A percentile compares a stretch with the other conserved stretches of the same genome.
Evolutionary conservation across 2,888 invertebrate species (phyloP).

Genomic region (Piscicola geometra): DNA sequence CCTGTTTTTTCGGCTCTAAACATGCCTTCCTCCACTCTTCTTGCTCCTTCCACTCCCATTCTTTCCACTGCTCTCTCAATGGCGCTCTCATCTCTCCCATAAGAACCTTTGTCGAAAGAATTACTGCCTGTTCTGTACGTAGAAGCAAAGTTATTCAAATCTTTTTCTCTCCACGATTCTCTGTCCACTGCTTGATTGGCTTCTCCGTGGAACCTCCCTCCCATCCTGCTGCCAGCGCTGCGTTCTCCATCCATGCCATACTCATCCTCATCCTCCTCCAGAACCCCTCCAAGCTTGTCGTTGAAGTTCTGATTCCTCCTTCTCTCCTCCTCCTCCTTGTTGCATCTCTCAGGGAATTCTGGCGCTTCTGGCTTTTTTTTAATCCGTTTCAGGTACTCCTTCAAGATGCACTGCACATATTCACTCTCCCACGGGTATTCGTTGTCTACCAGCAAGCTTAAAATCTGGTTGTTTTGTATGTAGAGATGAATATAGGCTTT

Average conservation of each 20-base stretch:
- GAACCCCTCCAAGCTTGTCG: neutral
- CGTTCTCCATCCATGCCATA: neutral
- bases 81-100: too few species aligned
- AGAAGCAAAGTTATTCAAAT: too few species aligned
- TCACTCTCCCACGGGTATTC: neutral
- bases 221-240: neutral
- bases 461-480: too few species aligned
- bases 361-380: neutral
- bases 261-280: neutral
- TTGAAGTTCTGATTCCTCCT: neutral
- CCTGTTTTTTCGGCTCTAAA: too few species aligned
- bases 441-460: neutral
- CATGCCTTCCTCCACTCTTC: too few species aligned
- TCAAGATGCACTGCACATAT: conserved; percentile 9
- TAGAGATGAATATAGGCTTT: neutral
- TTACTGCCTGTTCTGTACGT: too few species aligned
- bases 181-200: too few species aligned
- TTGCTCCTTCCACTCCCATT: too few species aligned
- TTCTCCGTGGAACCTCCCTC: too few species aligned
- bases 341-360: neutral
- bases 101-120: too few species aligned
- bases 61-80: too few species aligned
- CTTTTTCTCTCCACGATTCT: too few species aligned
- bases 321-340: neutral
- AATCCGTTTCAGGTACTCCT: neutral